Evolutionary conservation across 2,113 vertebrate genomes (phyloP), one percentile per base, ranked within the genome.

Genomic region (Ammodytes marinus): DNA sequence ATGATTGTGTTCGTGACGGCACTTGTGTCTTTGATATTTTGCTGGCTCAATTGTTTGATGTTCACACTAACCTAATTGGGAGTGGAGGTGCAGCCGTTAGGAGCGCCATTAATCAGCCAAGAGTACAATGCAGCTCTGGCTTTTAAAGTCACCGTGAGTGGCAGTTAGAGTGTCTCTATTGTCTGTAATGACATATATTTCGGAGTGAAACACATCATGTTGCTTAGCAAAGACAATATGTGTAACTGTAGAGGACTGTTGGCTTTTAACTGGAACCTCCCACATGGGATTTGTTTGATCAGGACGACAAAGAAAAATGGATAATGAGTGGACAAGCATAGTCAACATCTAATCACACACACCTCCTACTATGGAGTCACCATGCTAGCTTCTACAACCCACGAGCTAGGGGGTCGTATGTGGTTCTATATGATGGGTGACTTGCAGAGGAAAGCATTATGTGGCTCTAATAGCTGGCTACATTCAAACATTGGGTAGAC

Each of bases 1-100:
- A 40, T 4, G n/a, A 8, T 63, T 50, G 19, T 53, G 15, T 19
- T 77, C 35, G 40, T 46, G 64, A 59, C 14, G 55, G 39, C 6
- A 66, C 49, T 58, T 61, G 43, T 69, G 27, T 70, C 13, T 60
- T 58, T 14, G 43, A 52, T 45, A 65, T 67, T 54, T 70, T 37
- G n/a, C 42, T 46, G 13, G 50, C 9, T 66, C 42, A 27, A 27
- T 14, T 74, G 37, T 2, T 27, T 49, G 35, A 55, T 68, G 12
- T 52, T 53, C 12, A 72, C 5, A 40, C 39, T 6, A 11, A 14
- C 39, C 6, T 59, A 49, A 58, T 19, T 67, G 13, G 4, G 19
- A 17, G 42, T 53, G 52, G 4, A 75, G n/a, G 55, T 39, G 66
- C 59, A 82, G 52, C 27, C 27, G 63, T 27, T 5, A 35, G 45